Base-by-base conservation (phyloP, 2,888 invertebrate genomes). In the Agelastica alni region DNA sequence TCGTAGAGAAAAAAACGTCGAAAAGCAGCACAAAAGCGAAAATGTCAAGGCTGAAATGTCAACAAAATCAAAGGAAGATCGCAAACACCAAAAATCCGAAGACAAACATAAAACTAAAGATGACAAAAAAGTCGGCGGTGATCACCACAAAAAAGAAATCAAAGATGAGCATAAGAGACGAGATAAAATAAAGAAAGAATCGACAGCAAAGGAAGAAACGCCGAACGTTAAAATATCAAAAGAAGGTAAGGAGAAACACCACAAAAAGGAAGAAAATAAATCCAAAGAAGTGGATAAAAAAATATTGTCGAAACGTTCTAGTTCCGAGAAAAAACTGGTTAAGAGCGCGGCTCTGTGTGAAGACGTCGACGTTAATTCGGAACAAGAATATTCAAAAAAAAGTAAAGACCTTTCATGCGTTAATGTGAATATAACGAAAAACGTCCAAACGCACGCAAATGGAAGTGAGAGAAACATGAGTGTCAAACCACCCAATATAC, bases 401-500 rank as follows among this genome's bases (percentile, higher is more conserved):
- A 17, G 12, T 5, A 48, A 39, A 13, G 14, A 48, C 26, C 7
- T 10, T 16, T 14, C 9, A 12, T 36, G 17, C 7, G 10, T 26
- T 7, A 28, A 18, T 13, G n/a, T 26, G 12, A 39, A 20, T 7
- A 39, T 16, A 10, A 18, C 28, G 28, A 54, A 51, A 46, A 46
- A 32, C 18, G 48, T 13, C 9, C 42, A 26, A 37, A 34, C 30
- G 31, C 30, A 36, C 7, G 30, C 14, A 6, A 39, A 39, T 31
- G 42, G 42, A 17, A 26, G 44, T 12, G 43, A 47, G 20, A 53
- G 42, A 12, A 51, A 57, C 6, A 59, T 49, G 22, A 53, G 47
- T 34, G 58, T 57, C 2, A 91, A 90, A 74, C 90, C 91, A 39
- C 88, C 89, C 2, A 91, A 91, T 78, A 84, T 92, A 67, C 79